Evolutionary conservation across 2,797 vertebrate genomes (phyloP).

Genomic region (Nyctalus aviator): DNA sequence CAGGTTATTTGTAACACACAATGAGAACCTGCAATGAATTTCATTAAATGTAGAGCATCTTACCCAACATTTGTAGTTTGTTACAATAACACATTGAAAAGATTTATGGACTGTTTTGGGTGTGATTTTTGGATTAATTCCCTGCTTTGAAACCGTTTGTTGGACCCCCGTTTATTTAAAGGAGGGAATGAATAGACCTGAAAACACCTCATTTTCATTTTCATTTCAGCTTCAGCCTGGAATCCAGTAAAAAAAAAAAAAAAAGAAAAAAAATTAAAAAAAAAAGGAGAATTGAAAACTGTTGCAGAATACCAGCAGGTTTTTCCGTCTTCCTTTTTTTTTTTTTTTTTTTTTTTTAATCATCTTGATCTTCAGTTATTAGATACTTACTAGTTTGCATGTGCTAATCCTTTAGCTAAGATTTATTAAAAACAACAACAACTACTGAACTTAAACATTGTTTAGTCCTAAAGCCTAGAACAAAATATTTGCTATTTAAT

Average conservation of each 20-base stretch:
- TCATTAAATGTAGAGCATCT: slow-evolving; percentile 52
- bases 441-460: background rate
- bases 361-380: slow-evolving; percentile 12
- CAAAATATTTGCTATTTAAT: background rate
- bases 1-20: slow-evolving; percentile 51
- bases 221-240: slow-evolving; percentile 54
- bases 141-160: slow-evolving; percentile 70
- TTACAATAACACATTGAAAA: slow-evolving; percentile 67
- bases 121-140: slow-evolving; percentile 74
- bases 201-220: slow-evolving; percentile 67
- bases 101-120: slow-evolving; percentile 61
- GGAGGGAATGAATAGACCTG: slow-evolving; percentile 42
- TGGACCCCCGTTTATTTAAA: slow-evolving; percentile 60
- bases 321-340: background rate
- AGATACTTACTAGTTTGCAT: slow-evolving; percentile 13
- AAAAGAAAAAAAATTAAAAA: no score
- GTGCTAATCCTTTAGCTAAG: slow-evolving; percentile 40
- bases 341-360: background rate
- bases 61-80: slow-evolving; percentile 67
- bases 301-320: background rate
- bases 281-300: background rate
- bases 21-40: slow-evolving; percentile 23
- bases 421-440: background rate
- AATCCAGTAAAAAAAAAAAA: background rate
- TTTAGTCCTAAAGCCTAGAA: slow-evolving; percentile 30